Conservation (phyloP, 2,888 invertebrate species). For the Pyrrhia umbra region DNA sequence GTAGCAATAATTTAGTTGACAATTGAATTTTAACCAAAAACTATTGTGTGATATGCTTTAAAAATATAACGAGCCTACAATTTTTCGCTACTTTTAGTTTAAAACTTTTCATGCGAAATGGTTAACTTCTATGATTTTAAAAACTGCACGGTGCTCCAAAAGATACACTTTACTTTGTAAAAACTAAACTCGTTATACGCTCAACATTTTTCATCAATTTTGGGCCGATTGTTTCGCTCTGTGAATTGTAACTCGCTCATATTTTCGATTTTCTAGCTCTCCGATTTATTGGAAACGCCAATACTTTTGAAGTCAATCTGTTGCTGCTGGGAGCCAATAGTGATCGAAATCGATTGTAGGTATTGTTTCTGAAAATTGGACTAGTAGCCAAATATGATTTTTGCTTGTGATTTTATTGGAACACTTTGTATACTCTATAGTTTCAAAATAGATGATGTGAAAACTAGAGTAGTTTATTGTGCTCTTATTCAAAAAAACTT, state of each 20-base stretch:
- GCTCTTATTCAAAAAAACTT: background rate
- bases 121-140: background rate
- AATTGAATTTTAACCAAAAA: too few species aligned
- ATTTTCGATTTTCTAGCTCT: slow-evolving; percentile 30
- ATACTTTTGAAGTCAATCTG: slow-evolving; percentile 15
- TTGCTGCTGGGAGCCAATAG: slow-evolving; percentile 16
- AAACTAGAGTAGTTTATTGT: background rate
- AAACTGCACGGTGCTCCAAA: slow-evolving; percentile 4
- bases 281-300: slow-evolving; percentile 32
- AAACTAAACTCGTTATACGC: slow-evolving; percentile 15
- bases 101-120: background rate
- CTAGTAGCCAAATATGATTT: background rate
- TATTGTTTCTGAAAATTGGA: background rate
- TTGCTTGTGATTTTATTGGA: slow-evolving; percentile 2
- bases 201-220: slow-evolving; percentile 25
- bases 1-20: too few species aligned
- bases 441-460: too few species aligned
- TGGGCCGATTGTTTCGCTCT: slow-evolving; percentile 18
- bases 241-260: slow-evolving; percentile 18
- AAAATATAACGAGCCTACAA: background rate
- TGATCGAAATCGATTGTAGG: slow-evolving; percentile 6
- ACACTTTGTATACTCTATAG: too few species aligned
- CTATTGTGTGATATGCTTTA: background rate
- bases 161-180: slow-evolving; percentile 15
- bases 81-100: background rate